phyloP scores from a whole-genome alignment of 2,797 vertebrate genomes.

The Esox masquinongy region DNA sequence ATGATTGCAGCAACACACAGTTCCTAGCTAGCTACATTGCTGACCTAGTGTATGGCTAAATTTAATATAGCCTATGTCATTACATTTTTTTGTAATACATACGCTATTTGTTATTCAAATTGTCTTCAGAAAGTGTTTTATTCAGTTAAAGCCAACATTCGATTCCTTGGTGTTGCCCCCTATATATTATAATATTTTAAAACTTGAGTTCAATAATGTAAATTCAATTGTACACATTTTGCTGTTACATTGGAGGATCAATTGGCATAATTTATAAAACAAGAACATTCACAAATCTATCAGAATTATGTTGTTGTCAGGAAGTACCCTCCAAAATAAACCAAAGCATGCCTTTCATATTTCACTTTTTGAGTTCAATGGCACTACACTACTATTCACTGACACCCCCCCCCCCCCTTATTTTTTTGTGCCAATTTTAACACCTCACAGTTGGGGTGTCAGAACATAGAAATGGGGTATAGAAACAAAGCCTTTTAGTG shows the following conservation, averaged over 20 bases:
- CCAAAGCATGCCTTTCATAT: constrained; percentile 62
- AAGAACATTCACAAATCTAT: constrained; percentile 60
- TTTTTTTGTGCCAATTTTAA: constrained; percentile 61
- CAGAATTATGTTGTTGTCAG: constrained; percentile 60
- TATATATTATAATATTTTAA: background rate
- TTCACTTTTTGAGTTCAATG: constrained; percentile 67
- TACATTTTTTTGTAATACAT: background rate
- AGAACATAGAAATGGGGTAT: constrained; percentile 69
- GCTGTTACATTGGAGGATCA: constrained; percentile 47
- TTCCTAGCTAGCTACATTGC: constrained; percentile 49
- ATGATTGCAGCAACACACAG: constrained; percentile 51
- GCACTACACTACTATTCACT: constrained; percentile 57
- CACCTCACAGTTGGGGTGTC: constrained; percentile 74
- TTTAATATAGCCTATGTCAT: constrained; percentile 10
- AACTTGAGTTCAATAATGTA: constrained; percentile 23
- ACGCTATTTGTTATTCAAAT: background rate
- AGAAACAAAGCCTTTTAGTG: constrained; percentile 75
- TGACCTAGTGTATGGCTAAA: constrained; percentile 49
- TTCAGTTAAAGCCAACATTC: background rate
- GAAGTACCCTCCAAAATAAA: constrained; percentile 62
- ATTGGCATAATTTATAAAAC: constrained; percentile 56
- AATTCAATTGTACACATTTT: constrained; percentile 59
- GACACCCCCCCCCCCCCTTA: constrained; percentile 37
- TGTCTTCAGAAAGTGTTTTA: background rate
- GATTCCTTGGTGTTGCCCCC: background rate